Evolutionary conservation across 1,140 invertebrate genomes (phyloP).

Genomic region (Hormaphis cornu): DNA sequence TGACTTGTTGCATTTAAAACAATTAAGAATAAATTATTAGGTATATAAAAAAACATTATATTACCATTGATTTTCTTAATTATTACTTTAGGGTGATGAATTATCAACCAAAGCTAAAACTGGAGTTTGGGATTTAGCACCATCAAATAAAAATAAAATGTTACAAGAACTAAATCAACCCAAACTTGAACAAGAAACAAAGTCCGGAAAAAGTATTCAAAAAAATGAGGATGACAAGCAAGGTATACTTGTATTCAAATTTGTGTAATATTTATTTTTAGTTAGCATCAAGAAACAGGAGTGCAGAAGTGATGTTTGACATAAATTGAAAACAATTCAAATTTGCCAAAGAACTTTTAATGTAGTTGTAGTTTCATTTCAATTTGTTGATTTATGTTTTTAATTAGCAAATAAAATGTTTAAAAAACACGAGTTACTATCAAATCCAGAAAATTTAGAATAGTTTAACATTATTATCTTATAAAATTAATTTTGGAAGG

Average conservation of each 20-base stretch:
- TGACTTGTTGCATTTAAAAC: too few species aligned
- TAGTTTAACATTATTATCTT: not conserved
- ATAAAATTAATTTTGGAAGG: not conserved
- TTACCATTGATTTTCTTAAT: too few species aligned
- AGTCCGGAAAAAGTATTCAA: conserved; percentile 3
- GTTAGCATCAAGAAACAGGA: conserved; percentile 21
- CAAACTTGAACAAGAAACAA: conserved; percentile 10
- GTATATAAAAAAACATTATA: too few species aligned
- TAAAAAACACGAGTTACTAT: not conserved
- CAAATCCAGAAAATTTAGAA: not conserved
- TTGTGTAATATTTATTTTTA: not conserved
- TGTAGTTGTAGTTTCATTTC: not conserved
- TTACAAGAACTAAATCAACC: conserved; percentile 7
- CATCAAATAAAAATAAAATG: conserved; percentile 27
- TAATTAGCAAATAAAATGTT: too few species aligned
- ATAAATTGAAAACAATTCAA: not conserved
- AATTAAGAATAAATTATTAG: too few species aligned
- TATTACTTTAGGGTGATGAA: conserved; percentile 17
- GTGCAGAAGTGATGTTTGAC: not conserved
- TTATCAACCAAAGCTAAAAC: not conserved
- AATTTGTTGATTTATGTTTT: too few species aligned
- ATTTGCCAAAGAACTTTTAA: not conserved
- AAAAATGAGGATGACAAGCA: conserved; percentile 16
- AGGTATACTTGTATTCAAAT: too few species aligned
- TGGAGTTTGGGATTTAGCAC: conserved; percentile 19